These are phyloP conservation scores for Phania funesta DNA, from an alignment of 2,888 invertebrate genomes.

Conservation along the genomic window DNA sequence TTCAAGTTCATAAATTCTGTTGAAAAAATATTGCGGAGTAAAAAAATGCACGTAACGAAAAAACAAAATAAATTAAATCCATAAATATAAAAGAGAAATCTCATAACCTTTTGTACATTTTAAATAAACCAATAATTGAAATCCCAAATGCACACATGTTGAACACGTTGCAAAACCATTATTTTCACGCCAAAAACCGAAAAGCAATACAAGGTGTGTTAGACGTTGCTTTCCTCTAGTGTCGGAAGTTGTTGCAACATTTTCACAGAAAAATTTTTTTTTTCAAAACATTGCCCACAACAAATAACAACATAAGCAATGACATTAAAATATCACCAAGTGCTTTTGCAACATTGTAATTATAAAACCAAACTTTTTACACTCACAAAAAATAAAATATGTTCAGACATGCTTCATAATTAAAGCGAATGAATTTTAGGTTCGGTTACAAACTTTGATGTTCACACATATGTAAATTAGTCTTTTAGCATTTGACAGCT, in stretches of 20 bases:
- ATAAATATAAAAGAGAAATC: conserved; percentile 18
- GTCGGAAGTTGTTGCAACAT: conserved; percentile 26
- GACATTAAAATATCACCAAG: conserved; percentile 64
- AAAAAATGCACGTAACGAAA: conserved; percentile 36
- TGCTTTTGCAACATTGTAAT: conserved; percentile 19
- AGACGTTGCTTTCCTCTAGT: neutral
- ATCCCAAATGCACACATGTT: conserved; percentile 74
- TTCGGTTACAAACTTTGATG: no score
- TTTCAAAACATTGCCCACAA: conserved; percentile 51
- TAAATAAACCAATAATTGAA: conserved; percentile 78
- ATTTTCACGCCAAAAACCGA: conserved; percentile 63
- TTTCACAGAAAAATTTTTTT: neutral
- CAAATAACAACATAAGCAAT: conserved; percentile 65
- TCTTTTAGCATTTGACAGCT: no score
- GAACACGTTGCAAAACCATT: conserved; percentile 71
- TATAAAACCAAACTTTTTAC: neutral
- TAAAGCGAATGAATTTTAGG: neutral
- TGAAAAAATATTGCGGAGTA: neutral
- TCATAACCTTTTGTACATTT: conserved; percentile 69
- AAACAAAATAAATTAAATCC: conserved; percentile 25
- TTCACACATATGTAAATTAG: no score
- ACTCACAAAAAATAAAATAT: conserved; percentile 17
- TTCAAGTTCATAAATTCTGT: conserved; percentile 55
- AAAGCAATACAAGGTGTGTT: neutral
- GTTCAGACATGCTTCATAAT: no score